phyloP scores from a whole-genome alignment of 2,797 vertebrate genomes.

The Acanthurus lineatus region DNA sequence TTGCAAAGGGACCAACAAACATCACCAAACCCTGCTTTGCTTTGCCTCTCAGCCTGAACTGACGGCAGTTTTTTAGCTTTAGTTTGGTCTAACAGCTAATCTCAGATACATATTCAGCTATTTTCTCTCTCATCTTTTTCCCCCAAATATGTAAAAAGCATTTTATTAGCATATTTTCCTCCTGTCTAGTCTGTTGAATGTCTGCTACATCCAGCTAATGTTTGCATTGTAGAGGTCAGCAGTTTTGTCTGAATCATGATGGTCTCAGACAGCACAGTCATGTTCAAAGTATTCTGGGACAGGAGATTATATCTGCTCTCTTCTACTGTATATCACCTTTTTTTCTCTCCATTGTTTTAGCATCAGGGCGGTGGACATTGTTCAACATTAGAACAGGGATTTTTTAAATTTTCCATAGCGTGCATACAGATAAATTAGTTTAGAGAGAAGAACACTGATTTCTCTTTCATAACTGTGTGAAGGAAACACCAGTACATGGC shows the following conservation, averaged over 20 bases:
- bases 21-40: conserved; percentile 11
- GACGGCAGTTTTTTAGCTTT: neutral
- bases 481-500: conserved; percentile 14
- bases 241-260: conserved; percentile 46
- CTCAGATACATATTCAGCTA: conserved; percentile 35
- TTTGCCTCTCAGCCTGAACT: conserved; percentile 17
- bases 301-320: conserved; percentile 50
- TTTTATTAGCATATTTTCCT: conserved; percentile 50
- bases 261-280: conserved; percentile 23
- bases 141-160: conserved; percentile 14
- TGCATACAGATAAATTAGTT: conserved; percentile 20
- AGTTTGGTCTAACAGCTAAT: conserved; percentile 21
- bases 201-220: conserved; percentile 36
- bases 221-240: conserved; percentile 37
- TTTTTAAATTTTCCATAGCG: conserved; percentile 25
- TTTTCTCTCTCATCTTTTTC: conserved; percentile 8
- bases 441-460: neutral
- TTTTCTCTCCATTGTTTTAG: conserved; percentile 37
- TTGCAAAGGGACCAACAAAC: neutral
- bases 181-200: conserved; percentile 45
- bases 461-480: neutral
- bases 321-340: conserved; percentile 29
- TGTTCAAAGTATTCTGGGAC: conserved; percentile 44
- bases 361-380: conserved; percentile 21
- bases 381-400: conserved; percentile 8